These are phyloP conservation scores for Halcyon malimbica DNA, from an alignment of 2,113 vertebrate species.

Conservation along the genomic window DNA sequence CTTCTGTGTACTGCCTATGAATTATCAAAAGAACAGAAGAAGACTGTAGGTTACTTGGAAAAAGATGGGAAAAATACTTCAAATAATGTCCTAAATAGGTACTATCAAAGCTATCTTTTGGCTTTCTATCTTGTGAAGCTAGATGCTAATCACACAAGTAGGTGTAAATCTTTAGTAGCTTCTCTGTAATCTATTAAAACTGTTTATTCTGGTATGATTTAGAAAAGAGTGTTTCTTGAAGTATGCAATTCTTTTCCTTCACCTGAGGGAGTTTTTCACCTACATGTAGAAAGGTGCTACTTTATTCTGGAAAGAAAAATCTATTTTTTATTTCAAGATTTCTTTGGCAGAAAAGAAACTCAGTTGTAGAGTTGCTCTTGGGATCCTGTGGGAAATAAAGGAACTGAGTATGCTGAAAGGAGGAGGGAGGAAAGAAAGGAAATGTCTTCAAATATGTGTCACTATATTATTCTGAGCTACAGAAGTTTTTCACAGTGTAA, in stretches of 20 bases:
- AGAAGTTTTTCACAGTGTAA: conserved; percentile 18
- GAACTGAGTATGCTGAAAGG: conserved; percentile 42
- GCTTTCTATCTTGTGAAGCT: background rate
- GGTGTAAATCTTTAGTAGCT: background rate
- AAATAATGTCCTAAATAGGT: background rate
- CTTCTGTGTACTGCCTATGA: background rate
- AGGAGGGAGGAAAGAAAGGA: background rate
- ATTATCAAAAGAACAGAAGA: background rate
- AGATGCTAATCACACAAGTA: background rate
- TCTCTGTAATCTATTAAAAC: background rate
- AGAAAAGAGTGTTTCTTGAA: background rate
- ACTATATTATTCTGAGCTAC: conserved; percentile 30
- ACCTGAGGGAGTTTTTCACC: conserved; percentile 3
- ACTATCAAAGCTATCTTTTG: background rate
- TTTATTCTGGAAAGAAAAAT: conserved; percentile 6
- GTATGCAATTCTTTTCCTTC: background rate
- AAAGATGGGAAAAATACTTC: background rate
- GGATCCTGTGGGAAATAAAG: conserved; percentile 54
- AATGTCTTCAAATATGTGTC: conserved; percentile 47
- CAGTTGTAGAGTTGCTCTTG: conserved; percentile 10
- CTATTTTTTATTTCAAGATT: conserved; percentile 33
- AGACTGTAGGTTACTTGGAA: background rate
- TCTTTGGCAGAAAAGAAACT: conserved; percentile 54
- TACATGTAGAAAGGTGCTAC: background rate
- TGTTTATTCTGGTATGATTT: background rate